These are phyloP conservation scores for Apomyelois bistriatella DNA, from an alignment of 2,888 invertebrate genomes.

Conservation along the genomic window DNA sequence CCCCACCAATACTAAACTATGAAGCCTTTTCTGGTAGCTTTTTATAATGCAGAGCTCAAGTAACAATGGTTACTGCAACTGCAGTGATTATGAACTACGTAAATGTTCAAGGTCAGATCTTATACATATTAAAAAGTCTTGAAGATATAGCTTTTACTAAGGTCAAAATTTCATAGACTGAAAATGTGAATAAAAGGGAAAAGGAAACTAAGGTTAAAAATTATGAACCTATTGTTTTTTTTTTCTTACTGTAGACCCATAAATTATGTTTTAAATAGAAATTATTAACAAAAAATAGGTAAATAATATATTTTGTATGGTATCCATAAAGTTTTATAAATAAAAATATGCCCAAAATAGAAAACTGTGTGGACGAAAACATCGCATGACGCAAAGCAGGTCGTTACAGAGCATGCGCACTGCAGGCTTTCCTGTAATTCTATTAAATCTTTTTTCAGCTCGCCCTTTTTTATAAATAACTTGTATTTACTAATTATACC, in stretches of 20 bases:
- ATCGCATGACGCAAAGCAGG: slow-evolving; percentile 47
- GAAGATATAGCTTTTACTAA: no score
- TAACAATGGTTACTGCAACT: background rate
- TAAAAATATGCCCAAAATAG: slow-evolving; percentile 17
- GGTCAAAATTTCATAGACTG: no score
- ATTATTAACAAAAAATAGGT: background rate
- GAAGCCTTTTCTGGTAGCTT: background rate
- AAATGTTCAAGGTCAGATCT: slow-evolving; percentile 8
- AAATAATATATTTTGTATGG: background rate
- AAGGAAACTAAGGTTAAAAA: no score
- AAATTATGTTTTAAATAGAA: background rate
- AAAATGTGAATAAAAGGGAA: no score
- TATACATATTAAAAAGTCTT: slow-evolving; percentile 3
- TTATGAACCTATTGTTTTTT: no score
- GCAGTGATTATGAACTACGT: background rate
- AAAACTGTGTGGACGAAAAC: slow-evolving; percentile 33
- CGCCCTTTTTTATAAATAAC: slow-evolving; percentile 16
- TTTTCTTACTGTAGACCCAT: no score
- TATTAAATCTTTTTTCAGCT: slow-evolving; percentile 38
- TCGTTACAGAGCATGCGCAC: slow-evolving; percentile 44
- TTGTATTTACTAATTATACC: background rate
- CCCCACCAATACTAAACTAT: background rate
- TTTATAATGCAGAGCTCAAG: background rate
- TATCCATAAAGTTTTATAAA: background rate
- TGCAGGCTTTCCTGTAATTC: slow-evolving; percentile 35